A percentile compares a stretch with the other conserved stretches of the same genome.
phyloP scores from a whole-genome alignment of 2,888 invertebrate species.

The Poecilus cupreus region DNA sequence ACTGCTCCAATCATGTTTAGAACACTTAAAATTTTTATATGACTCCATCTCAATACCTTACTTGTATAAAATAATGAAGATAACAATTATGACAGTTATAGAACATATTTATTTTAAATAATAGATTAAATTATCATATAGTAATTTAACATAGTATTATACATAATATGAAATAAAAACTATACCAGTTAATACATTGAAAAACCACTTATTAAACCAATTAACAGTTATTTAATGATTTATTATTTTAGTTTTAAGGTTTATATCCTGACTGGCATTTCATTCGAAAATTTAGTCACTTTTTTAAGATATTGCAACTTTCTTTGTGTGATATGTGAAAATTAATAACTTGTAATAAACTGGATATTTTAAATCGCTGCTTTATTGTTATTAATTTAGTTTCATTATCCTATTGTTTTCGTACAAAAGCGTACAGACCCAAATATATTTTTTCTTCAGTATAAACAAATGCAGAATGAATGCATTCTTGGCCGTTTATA shows the following conservation, averaged over 20 bases:
- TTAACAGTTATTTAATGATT: slow-evolving; percentile 12
- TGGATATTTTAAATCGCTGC: slow-evolving; percentile 27
- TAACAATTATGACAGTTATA: slow-evolving; percentile 50
- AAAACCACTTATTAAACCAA: slow-evolving; percentile 15
- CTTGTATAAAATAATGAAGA: slow-evolving; percentile 45
- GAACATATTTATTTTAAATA: slow-evolving; percentile 52
- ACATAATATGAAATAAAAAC: slow-evolving; percentile 33
- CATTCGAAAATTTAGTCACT: slow-evolving; percentile 14
- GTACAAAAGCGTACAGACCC: too few relatives aligned
- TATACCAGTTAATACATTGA: slow-evolving; percentile 37
- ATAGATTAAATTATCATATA: slow-evolving; percentile 46
- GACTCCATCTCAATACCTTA: slow-evolving; percentile 32
- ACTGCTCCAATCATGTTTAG: slow-evolving; percentile 3
- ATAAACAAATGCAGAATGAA: too few relatives aligned
- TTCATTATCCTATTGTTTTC: too few relatives aligned
- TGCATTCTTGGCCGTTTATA: too few relatives aligned
- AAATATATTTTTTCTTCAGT: too few relatives aligned
- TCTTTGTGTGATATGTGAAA: slow-evolving; percentile 42
- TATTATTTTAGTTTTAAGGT: slow-evolving; percentile 24
- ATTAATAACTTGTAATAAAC: slow-evolving; percentile 44
- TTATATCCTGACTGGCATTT: slow-evolving; percentile 1
- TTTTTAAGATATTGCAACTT: slow-evolving; percentile 39
- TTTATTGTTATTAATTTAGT: neutral
- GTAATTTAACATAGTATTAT: slow-evolving; percentile 52
- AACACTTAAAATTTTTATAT: slow-evolving; percentile 30